phyloP scores from a whole-genome alignment of 2,888 invertebrate species.

The Trichogramma evanescens region DNA sequence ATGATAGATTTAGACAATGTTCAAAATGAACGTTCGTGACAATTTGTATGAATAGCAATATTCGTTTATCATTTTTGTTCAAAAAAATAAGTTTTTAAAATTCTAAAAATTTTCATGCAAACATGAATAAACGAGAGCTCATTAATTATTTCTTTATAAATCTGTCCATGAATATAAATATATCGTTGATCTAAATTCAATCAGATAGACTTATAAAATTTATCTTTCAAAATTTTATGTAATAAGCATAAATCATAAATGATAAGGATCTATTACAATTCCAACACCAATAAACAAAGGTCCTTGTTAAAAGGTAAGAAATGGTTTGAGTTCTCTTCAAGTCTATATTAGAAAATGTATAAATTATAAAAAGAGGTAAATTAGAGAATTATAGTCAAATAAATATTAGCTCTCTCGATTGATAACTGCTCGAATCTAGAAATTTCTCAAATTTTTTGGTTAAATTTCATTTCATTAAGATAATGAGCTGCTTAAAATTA shows the following conservation, averaged over 20 bases:
- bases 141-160: background rate
- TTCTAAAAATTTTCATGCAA: constrained; percentile 9
- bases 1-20: too few species aligned
- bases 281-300: constrained; percentile 21
- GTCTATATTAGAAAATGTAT: constrained; percentile 8
- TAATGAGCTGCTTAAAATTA: too few species aligned
- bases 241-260: constrained; percentile 8
- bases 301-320: constrained; percentile 21
- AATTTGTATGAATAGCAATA: too few species aligned
- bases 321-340: constrained; percentile 20
- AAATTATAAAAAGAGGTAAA: constrained; percentile 3
- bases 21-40: too few species aligned
- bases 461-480: too few species aligned
- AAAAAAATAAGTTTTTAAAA: too few species aligned
- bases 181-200: background rate
- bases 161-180: background rate
- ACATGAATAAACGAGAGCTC: background rate
- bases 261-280: constrained; percentile 6
- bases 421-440: background rate
- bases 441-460: too few species aligned
- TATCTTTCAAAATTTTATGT: constrained; percentile 3
- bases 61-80: too few species aligned
- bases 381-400: constrained; percentile 2
- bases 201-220: constrained; percentile 1
- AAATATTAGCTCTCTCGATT: constrained; percentile 16